Base-by-base conservation (phyloP, 2,113 vertebrate genomes). In the Fulmarus glacialis region DNA sequence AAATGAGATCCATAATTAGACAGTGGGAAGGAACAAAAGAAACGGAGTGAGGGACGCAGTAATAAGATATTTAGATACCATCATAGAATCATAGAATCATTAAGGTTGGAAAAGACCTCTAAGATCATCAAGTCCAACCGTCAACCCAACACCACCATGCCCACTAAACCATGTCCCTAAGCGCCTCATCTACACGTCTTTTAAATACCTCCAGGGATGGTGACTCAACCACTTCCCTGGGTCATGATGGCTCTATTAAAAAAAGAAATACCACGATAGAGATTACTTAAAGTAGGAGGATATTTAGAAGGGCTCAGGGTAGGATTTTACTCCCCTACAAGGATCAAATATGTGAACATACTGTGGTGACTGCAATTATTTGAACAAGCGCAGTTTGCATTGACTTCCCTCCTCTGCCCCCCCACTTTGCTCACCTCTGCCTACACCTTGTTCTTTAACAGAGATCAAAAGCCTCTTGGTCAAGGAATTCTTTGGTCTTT, bases 41-140 rank as follows among this genome's bases (percentile, higher is more conserved):
- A 67, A 64, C 17, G 50, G 68, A 34, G 6, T 0, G 0, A 92
- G 24, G 32, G 38, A 48, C 0, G 0, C 22, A 62, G 45, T 12
- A 79, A 43, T 3, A 67, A 11, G 30, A 32, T 79, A 68, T 66
- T 91, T 64, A 87, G 45, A 80, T 45, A 75, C 14, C 40, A 66
- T 52, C 26, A n/a, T n/a, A n/a, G n/a, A n/a, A n/a, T n/a, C n/a
- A n/a, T n/a, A n/a, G n/a, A n/a, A n/a, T n/a, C n/a, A n/a, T n/a
- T n/a, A n/a, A n/a, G n/a, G n/a, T n/a, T n/a, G n/a, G n/a, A n/a
- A n/a, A n/a, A n/a, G n/a, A n/a, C n/a, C n/a, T n/a, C n/a, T n/a
- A n/a, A n/a, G n/a, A n/a, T n/a, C n/a, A n/a, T n/a, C n/a, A n/a
- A n/a, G n/a, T n/a, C n/a, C n/a, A n/a, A n/a, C n/a, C n/a, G n/a